A percentile compares a stretch with the other conserved stretches of the same genome.
phyloP scores from a whole-genome alignment of 2,797 vertebrate genomes.

The Triplophysa bombifrons region DNA sequence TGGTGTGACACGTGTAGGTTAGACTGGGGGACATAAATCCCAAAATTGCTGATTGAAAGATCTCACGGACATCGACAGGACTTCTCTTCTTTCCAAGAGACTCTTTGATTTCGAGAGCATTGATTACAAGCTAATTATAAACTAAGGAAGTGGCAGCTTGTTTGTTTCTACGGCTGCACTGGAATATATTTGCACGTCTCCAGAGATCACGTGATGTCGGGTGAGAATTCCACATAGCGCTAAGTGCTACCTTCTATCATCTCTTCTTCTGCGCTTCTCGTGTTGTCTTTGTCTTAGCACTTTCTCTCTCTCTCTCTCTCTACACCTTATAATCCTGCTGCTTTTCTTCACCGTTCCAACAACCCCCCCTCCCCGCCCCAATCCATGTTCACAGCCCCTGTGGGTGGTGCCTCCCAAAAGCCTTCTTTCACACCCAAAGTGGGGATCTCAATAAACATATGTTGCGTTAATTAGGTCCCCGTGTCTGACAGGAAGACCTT shows the following conservation, averaged over 20 bases:
- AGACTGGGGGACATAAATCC: constrained; percentile 23
- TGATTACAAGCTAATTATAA: constrained; percentile 83
- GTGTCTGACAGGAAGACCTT: constrained; percentile 64
- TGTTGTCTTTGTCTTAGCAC: constrained; percentile 44
- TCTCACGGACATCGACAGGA: constrained; percentile 38
- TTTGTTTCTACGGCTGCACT: constrained; percentile 79
- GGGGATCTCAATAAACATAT: constrained; percentile 80
- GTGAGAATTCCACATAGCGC: constrained; percentile 77
- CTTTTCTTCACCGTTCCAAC: constrained; percentile 64
- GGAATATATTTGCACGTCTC: constrained; percentile 83
- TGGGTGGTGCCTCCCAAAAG: constrained; percentile 72
- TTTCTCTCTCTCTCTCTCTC: constrained; percentile 53
- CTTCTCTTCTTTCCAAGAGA: constrained; percentile 51
- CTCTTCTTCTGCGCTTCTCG: constrained; percentile 50
- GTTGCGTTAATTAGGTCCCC: constrained; percentile 76
- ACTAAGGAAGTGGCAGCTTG: constrained; percentile 79
- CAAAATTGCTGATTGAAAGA: constrained; percentile 30
- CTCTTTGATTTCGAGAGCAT: constrained; percentile 62
- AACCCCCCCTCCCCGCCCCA: constrained; percentile 62
- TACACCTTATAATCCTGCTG: constrained; percentile 69
- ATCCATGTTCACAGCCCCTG: constrained; percentile 73
- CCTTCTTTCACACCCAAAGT: constrained; percentile 74
- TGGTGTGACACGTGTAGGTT: background rate
- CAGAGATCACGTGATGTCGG: constrained; percentile 71
- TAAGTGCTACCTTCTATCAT: constrained; percentile 70